These are phyloP conservation scores for Turnix velox DNA, from an alignment of 2,113 vertebrate species.

Conservation along the genomic window DNA sequence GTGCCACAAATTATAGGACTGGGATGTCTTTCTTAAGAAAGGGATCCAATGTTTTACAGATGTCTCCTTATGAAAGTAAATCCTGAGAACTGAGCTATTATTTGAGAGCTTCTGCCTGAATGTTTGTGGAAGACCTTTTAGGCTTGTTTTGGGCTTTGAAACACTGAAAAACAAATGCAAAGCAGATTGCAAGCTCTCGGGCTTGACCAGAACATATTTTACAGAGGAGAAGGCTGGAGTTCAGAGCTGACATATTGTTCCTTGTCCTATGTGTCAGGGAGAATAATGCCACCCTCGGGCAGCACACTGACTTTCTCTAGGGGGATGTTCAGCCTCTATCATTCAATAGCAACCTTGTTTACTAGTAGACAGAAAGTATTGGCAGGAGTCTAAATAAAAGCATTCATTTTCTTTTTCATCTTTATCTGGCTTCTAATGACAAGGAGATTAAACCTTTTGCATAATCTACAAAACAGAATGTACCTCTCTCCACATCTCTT, in stretches of 20 bases:
- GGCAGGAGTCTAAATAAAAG: conserved; percentile 10
- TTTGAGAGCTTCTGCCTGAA: neutral
- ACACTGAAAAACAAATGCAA: neutral
- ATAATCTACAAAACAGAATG: neutral
- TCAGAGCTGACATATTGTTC: conserved; percentile 11
- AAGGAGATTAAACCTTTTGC: neutral
- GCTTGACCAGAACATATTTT: conserved; percentile 26
- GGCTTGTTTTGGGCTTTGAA: neutral
- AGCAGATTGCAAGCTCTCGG: neutral
- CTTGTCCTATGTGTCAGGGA: neutral
- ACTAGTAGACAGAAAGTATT: neutral
- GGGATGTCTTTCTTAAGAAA: neutral
- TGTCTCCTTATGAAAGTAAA: neutral
- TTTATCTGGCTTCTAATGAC: neutral
- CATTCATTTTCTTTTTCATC: neutral
- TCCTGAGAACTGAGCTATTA: neutral
- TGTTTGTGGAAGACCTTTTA: neutral
- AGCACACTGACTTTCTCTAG: neutral
- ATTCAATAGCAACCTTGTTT: conserved; percentile 12
- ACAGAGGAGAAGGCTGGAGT: neutral
- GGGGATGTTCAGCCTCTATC: neutral
- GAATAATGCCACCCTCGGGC: conserved; percentile 9
- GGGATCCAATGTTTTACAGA: neutral
- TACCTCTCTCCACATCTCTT: neutral
- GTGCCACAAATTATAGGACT: neutral